phyloP scores from a whole-genome alignment of 2,888 invertebrate genomes.

The Allolobophora icterica region DNA sequence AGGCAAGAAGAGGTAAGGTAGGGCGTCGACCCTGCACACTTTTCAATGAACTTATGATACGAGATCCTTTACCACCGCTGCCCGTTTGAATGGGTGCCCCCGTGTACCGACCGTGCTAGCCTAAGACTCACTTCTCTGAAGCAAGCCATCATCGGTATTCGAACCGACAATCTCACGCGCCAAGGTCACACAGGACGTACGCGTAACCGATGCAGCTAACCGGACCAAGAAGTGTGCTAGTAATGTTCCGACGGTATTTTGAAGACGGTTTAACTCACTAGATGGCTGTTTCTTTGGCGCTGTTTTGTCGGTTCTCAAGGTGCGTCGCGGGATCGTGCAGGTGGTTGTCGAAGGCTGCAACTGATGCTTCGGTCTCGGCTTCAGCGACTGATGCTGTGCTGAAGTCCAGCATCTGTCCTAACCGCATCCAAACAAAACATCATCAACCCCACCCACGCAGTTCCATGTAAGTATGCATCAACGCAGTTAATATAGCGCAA shows the following conservation, averaged over 20 bases:
- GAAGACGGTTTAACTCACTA: neutral
- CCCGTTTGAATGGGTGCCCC: too few relatives aligned
- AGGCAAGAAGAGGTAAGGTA: too few relatives aligned
- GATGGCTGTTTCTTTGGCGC: constrained; percentile 24
- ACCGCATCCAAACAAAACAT: neutral
- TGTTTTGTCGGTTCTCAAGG: neutral
- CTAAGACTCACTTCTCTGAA: too few relatives aligned
- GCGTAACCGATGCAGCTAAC: too few relatives aligned
- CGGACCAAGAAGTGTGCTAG: neutral
- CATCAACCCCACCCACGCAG: neutral
- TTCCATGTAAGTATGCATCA: neutral
- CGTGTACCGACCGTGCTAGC: too few relatives aligned
- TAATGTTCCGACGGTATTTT: neutral
- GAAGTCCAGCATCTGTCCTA: constrained; percentile 29
- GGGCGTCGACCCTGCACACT: too few relatives aligned
- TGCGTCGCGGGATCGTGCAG: neutral
- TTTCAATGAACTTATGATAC: too few relatives aligned
- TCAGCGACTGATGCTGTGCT: neutral
- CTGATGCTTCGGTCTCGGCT: neutral
- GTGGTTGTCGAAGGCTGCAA: constrained; percentile 21
- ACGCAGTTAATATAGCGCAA: neutral
- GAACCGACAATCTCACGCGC: too few relatives aligned
- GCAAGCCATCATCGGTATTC: too few relatives aligned
- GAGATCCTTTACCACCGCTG: too few relatives aligned
- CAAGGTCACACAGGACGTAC: too few relatives aligned